Base-by-base conservation (phyloP, 2,113 vertebrate species). In the Charina bottae region DNA sequence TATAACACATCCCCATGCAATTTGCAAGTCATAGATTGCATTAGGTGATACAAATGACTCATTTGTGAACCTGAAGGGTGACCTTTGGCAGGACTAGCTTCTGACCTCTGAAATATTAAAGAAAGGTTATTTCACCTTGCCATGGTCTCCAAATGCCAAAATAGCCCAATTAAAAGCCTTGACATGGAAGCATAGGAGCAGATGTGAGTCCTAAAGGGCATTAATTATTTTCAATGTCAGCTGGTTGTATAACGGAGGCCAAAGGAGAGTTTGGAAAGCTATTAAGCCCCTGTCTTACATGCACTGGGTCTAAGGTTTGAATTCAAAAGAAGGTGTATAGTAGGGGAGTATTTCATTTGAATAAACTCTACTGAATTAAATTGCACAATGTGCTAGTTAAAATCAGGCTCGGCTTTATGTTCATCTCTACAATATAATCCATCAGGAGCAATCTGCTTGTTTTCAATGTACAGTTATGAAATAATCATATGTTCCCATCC, bases 91-190 rank as follows among this genome's bases (percentile, higher is more conserved):
- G 96, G 96, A 97, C 96, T 97, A 97, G 97, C 97, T 98, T 98
- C 97, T 98, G 98, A 98, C 98, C 98, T 98, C 97, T 97, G 96
- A 98, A 98, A 98, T 98, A 98, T 98, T 97, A 98, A 98, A 97
- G 98, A 98, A 98, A 98, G 98, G 97, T 98, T 97, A 98, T 97
- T 97, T 98, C 97, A 98, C 98, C 98, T 98, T 98, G 97, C 98
- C 97, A 97, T 98, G 98, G 98, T 98, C 98, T 98, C 98, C 97
- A 98, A 98, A 98, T 98, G 97, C 98, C 98, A 98, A 98, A 98
- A 98, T 97, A 98, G 97, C 98, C 98, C 98, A 98, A 98, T 98
- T 98, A 98, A 98, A 98, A 98, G 98, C 97, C 97, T 97, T 97
- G 98, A 98, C 98, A 98, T 98, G 98, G 97, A 98, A 98, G 97